These are phyloP conservation scores for Calyptomena viridis DNA, from an alignment of 2,113 vertebrate species.

Conservation along the genomic window DNA sequence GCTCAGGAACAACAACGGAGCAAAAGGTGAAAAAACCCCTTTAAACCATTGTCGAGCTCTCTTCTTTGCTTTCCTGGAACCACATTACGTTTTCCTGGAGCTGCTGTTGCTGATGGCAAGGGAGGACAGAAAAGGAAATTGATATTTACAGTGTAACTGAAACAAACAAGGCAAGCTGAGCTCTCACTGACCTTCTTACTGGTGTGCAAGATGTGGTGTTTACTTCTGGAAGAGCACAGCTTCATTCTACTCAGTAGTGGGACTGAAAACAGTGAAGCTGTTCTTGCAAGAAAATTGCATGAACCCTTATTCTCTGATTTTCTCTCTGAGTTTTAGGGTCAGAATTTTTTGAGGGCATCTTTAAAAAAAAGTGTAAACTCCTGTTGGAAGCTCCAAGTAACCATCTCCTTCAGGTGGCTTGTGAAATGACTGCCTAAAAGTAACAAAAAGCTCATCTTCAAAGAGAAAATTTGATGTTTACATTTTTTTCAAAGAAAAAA, in stretches of 20 bases:
- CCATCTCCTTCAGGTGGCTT: neutral
- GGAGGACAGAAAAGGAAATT: slow-evolving; percentile 19
- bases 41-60: slow-evolving; percentile 37
- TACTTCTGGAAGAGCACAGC: slow-evolving; percentile 31
- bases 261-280: neutral
- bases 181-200: neutral
- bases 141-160: slow-evolving; percentile 54
- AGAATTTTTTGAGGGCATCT: neutral
- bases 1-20: slow-evolving; percentile 33
- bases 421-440: neutral
- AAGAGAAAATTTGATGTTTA: neutral
- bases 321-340: neutral
- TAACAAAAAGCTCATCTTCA: neutral
- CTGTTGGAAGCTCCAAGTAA: neutral
- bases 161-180: slow-evolving; percentile 37
- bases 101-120: neutral
- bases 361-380: neutral
- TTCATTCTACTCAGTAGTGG: neutral
- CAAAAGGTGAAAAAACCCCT: slow-evolving; percentile 64
- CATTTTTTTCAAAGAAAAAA: neutral
- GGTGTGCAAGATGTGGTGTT: neutral
- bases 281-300: neutral
- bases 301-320: neutral
- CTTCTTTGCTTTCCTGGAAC: slow-evolving; percentile 45
- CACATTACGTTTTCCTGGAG: slow-evolving; percentile 28